Base-by-base conservation (phyloP, 2,797 vertebrate genomes). In the Odontamblyopus rebecca region DNA sequence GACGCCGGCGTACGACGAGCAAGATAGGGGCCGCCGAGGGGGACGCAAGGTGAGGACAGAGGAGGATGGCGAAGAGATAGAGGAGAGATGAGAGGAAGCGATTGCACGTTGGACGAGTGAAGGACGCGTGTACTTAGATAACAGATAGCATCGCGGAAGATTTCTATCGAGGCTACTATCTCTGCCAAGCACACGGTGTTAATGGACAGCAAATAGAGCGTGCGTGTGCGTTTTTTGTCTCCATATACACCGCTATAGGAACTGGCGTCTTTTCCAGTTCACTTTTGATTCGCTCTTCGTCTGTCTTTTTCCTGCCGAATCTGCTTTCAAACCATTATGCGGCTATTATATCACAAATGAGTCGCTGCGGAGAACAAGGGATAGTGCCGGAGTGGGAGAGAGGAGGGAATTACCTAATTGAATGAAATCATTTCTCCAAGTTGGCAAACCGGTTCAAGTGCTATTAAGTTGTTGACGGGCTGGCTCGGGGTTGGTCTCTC, bases 361-460 rank as follows among this genome's bases (percentile, higher is more conserved):
- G 88, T 93, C 90, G 88, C 88, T 85, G 72, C 70, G 69, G 78
- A 88, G 82, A 88, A 86, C 76, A 82, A 87, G 88, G 77, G 87
- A 83, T 54, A 6, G 80, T 81, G 77, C 15, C 53, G 27, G 78
- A 61, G 80, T 71, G 82, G 64, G 68, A 76, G 84, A 77, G 78
- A 85, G 73, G 90, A 93, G 92, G 92, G 93, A 93, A 90, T 94
- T 92, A 91, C 94, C 94, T 96, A 96, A 96, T 96, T 95, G 95
- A 96, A 93, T 94, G 89, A 93, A 94, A 94, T 95, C 93, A 93
- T 94, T 94, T 94, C 89, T 95, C 88, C 91, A 94, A 94, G 94
- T 93, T 97, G 96, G 96, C 96, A 96, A 94, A 94, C 91, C 91
- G 94, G 84, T 71, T 89, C 86, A 86, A 91, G 90, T 89, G 91